Conservation (phyloP, 2,888 invertebrate genomes). For the Acrocyrtus sp. region DNA sequence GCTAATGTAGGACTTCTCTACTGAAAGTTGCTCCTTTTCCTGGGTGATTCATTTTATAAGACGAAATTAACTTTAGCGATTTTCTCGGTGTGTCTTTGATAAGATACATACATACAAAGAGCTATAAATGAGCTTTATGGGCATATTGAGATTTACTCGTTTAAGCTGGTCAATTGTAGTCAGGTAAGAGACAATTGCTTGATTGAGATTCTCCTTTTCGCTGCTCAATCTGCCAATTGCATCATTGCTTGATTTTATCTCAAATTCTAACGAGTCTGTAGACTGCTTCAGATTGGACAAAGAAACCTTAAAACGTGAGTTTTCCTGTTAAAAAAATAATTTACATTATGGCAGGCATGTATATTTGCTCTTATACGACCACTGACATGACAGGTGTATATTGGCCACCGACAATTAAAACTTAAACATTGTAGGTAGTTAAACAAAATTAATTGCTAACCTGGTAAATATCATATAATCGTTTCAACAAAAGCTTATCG, state of each 20-base stretch:
- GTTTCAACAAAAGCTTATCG: constrained; percentile 55
- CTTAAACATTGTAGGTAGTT: background rate
- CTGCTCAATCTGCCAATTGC: constrained; percentile 58
- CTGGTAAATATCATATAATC: constrained; percentile 62
- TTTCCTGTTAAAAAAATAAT: constrained; percentile 56
- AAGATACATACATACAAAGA: background rate
- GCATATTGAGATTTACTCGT: constrained; percentile 46
- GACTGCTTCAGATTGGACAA: constrained; percentile 59
- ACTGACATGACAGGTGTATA: no score
- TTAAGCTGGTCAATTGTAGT: constrained; percentile 61
- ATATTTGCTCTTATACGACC: no score
- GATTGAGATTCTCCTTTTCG: constrained; percentile 62
- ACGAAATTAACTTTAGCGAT: no score
- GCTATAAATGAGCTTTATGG: background rate
- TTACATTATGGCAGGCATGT: no score
- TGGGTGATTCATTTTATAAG: constrained; percentile 10
- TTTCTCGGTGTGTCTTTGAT: background rate
- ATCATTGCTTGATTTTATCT: constrained; percentile 56
- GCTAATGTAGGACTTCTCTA: constrained; percentile 59
- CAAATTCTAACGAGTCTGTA: constrained; percentile 60
- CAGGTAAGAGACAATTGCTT: constrained; percentile 60
- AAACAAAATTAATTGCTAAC: constrained; percentile 33
- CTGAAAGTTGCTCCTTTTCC: constrained; percentile 62
- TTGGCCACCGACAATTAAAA: no score
- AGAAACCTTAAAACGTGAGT: constrained; percentile 59